A percentile compares a stretch with the other conserved stretches of the same genome.
These are phyloP conservation scores for Harpagoxenus sublaevis DNA, from an alignment of 2,888 invertebrate genomes.

Conservation along the genomic window DNA sequence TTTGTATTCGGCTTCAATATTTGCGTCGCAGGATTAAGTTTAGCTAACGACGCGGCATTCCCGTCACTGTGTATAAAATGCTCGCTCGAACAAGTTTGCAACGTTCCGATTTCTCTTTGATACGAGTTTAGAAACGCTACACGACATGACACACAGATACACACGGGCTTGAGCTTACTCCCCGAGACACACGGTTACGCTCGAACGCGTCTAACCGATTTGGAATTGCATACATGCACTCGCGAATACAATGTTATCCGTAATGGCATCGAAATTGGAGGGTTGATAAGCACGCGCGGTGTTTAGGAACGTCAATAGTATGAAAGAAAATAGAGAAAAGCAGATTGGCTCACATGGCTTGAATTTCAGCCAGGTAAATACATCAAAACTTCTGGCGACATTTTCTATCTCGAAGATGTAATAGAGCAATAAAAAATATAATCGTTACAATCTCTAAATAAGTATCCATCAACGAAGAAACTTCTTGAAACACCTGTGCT, in stretches of 20 bases:
- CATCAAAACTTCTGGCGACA: not conserved
- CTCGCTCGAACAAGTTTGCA: slow-evolving; percentile 12
- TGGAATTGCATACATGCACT: not conserved
- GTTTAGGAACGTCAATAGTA: not conserved
- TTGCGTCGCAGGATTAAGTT: slow-evolving; percentile 67
- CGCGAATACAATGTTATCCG: not conserved
- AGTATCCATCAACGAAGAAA: slow-evolving; percentile 34
- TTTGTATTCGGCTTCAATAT: slow-evolving; percentile 59
- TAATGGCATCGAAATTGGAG: slow-evolving; percentile 7
- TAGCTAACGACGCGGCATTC: slow-evolving; percentile 63
- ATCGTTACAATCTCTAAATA: slow-evolving; percentile 12
- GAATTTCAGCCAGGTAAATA: not conserved
- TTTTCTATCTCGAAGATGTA: slow-evolving; percentile 2
- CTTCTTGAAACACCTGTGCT: slow-evolving; percentile 35
- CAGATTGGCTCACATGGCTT: not conserved
- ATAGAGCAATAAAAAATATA: slow-evolving; percentile 25
- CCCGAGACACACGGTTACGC: slow-evolving; percentile 16
- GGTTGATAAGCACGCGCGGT: not conserved
- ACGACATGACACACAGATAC: slow-evolving; percentile 47
- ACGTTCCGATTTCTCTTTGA: slow-evolving; percentile 71
- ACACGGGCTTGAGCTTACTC: slow-evolving; percentile 31
- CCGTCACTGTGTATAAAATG: slow-evolving; percentile 42
- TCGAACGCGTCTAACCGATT: slow-evolving; percentile 7
- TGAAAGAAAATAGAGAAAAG: slow-evolving; percentile 10
- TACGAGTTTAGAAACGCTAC: slow-evolving; percentile 19